Base-by-base conservation (phyloP, 2,888 invertebrate genomes). In the Dione vanillae region DNA sequence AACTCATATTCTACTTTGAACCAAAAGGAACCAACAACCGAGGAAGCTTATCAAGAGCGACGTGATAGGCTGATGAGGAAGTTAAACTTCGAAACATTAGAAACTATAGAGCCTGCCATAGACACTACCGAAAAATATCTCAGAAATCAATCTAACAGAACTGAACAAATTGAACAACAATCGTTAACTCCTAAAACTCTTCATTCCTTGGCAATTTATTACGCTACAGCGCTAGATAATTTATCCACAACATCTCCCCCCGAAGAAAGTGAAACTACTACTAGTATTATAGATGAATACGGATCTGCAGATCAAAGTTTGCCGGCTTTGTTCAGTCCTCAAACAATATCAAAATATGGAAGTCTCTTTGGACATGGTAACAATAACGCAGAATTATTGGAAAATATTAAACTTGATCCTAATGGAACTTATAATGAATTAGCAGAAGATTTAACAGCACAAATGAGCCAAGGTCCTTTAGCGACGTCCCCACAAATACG, bases 191-290 rank as follows among this genome's bases (percentile, higher is more conserved):
- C 97, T 0, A 96, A 96, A 82, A 96, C 96, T 0, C 89, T 97
- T 12, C 96, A 96, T 77, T 96, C 97, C 0, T 84, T 97, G 56
- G 97, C 97, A 0, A 94, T 96, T 75, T 97, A 97, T 81, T 97
- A 97, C 82, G 97, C 97, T 2, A 95, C 95, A 10, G 95, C 95
- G 76, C 91, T 95, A 73, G 95, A 95, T 77, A 94, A 94, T 75
- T 85, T 94, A 43, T 92, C 94, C 1, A 90, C 93, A 11, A 87
- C 94, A 43, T 65, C 88, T 6, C 74, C 83, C 11, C 85, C 89
- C 27, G 90, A 90, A 58, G 90, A 90, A 35, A 78, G 69, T 12
- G 90, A 89, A 75, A 82, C 82, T 0, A 87, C 88, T 1, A 90
- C 90, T 41, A 78, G 84, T 37, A 71, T 81, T 20, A 83, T 86